A percentile compares a stretch with the other conserved stretches of the same genome.
Evolutionary conservation across 2,113 vertebrate genomes (phyloP).

Genomic region (Bathybates hornii): DNA sequence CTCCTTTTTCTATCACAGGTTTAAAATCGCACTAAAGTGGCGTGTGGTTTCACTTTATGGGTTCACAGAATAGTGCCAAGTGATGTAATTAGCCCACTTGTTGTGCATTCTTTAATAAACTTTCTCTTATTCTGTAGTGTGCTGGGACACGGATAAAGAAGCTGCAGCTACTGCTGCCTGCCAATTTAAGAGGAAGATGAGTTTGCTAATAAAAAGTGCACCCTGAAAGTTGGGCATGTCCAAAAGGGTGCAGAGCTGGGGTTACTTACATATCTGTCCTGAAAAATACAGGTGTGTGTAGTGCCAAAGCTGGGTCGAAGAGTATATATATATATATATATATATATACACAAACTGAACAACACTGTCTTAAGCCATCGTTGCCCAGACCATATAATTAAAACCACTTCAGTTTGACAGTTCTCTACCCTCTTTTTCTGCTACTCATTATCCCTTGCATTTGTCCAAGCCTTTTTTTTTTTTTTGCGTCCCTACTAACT

Average conservation of each 20-base stretch:
- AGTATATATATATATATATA: accelerated
- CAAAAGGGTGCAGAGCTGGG: background rate
- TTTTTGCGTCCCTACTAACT: constrained; percentile 3
- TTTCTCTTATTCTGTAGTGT: background rate
- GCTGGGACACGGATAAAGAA: background rate
- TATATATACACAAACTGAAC: background rate
- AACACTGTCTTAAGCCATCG: constrained; percentile 2
- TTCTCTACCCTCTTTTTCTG: background rate
- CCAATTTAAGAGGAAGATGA: background rate
- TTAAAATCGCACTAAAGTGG: constrained; percentile 20
- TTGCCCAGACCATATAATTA: constrained; percentile 38
- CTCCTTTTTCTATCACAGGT: background rate
- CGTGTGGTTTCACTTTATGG: background rate
- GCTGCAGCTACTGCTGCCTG: background rate
- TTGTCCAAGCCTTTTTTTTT: constrained; percentile 1
- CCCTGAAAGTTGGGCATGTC: background rate
- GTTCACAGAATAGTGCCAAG: background rate
- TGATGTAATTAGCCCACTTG: background rate
- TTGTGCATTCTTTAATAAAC: background rate
- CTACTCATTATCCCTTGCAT: background rate
- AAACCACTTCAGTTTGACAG: constrained; percentile 19
- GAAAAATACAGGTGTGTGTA: background rate
- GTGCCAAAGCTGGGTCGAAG: background rate
- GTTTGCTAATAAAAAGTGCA: background rate
- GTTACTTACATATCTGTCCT: background rate